Evolutionary conservation across 2,888 invertebrate species (phyloP), one percentile per base, ranked within the genome.

Genomic region (Hypomecis punctinalis): DNA sequence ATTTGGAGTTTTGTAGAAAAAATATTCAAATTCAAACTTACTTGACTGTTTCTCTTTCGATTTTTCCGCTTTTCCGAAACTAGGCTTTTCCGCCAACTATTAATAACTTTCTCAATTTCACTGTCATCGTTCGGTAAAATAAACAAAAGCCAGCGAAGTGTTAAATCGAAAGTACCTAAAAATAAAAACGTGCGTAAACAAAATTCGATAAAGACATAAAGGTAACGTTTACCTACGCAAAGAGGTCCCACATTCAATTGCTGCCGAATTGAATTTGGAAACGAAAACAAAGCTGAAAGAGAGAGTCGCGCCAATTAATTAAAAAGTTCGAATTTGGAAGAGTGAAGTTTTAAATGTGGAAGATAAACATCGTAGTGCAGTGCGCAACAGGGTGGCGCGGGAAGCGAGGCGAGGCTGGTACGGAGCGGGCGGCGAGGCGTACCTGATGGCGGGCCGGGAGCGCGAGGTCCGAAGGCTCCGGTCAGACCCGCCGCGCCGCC

Each of bases 381-480:
- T 85, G 89, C 91, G 91, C 91, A 91, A 91, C 90, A 90, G 90
- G 89, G 87, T 88, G 87, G 88, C 76, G 68, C 79, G 81, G 55
- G 61, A 61, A 64, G 77, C 74, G 76, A 73, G 70, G 79, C 75
- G 76, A 75, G n/a, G 35, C 23, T 43, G 33, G 55, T 13, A 54
- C 55, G 55, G 76, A 68, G 74, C 71, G 71, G 72, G 76, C 75
- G 77, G 76, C 76, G 76, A 75, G 80, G 78, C 73, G 82, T 88
- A 88, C 89, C 88, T 88, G 82, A 80, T 78, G 82, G 82, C 83
- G 85, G 85, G 86, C 73, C 69, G 70, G 72, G 70, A 69, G 69
- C 82, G 86, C 84, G 82, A 85, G 84, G 81, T 73, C 78, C 79
- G 82, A 80, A 79, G 80, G 74, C 69, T 73, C 75, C 74, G 77